Percentiles rank a stretch among this genome's conserved stretches.
Evolutionary conservation across 1,140 invertebrate species (phyloP).

Genomic region (Carposina sasakii): DNA sequence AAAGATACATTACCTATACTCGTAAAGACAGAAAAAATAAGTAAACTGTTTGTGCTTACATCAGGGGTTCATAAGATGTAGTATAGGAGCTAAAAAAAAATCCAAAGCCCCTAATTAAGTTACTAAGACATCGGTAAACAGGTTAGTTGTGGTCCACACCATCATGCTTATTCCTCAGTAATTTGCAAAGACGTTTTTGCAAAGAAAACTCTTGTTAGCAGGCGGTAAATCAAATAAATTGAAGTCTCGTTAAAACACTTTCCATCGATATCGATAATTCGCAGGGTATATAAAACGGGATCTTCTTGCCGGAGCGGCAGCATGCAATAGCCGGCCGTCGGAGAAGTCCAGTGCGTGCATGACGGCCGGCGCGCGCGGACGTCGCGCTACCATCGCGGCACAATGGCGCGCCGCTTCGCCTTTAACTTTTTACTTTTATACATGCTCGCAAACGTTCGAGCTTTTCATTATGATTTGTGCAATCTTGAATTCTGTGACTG

Average conservation of each 20-base stretch:
- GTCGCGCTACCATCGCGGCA: constrained; percentile 46
- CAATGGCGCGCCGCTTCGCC: constrained; percentile 52
- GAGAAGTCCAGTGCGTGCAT: constrained; percentile 38
- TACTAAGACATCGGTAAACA: too few relatives aligned
- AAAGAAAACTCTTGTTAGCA: too few relatives aligned
- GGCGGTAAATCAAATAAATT: too few relatives aligned
- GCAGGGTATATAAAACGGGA: constrained; percentile 22
- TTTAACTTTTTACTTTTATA: constrained; percentile 2
- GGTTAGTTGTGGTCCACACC: too few relatives aligned
- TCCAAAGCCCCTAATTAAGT: too few relatives aligned
- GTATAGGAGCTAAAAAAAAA: too few relatives aligned
- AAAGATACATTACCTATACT: too few relatives aligned
- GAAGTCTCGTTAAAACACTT: not conserved
- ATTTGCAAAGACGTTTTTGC: too few relatives aligned
- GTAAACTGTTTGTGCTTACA: too few relatives aligned
- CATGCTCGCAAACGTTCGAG: constrained; percentile 41
- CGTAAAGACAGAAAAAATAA: too few relatives aligned
- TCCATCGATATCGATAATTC: constrained; percentile 58
- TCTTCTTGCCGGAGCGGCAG: constrained; percentile 31
- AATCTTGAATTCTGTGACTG: constrained; percentile 75
- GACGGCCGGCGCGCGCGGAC: constrained; percentile 43
- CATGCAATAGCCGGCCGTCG: not conserved
- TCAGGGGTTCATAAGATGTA: too few relatives aligned
- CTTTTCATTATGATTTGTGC: constrained; percentile 65
- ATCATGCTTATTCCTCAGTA: too few relatives aligned